phyloP scores from a whole-genome alignment of 1,140 invertebrate species.

The Eufriesea mexicana region DNA sequence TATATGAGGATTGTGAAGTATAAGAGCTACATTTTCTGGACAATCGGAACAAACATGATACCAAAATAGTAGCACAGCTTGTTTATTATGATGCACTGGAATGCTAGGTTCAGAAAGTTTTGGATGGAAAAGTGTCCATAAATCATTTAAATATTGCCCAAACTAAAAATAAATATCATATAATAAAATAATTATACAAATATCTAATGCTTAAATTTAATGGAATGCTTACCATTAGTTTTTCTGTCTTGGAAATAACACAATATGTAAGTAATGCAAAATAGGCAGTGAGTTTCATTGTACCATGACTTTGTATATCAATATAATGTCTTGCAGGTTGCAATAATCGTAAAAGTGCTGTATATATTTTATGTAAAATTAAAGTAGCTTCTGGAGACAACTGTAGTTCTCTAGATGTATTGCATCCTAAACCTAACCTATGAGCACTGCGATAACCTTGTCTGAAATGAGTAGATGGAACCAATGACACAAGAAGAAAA shows the following conservation, averaged over 20 bases:
- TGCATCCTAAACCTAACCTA: constrained; percentile 78
- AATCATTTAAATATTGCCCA: constrained; percentile 93
- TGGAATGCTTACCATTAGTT: constrained; percentile 90
- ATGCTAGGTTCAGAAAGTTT: constrained; percentile 97
- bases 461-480: constrained; percentile 93
- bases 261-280: constrained; percentile 95
- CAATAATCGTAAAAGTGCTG: constrained; percentile 89
- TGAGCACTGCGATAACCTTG: constrained; percentile 90
- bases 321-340: constrained; percentile 92
- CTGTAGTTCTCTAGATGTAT: constrained; percentile 80
- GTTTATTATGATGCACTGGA: constrained; percentile 97
- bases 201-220: neutral
- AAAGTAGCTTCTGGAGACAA: constrained; percentile 88
- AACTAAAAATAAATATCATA: constrained; percentile 84
- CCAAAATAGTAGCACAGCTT: constrained; percentile 95
- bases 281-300: constrained; percentile 95
- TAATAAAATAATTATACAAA: neutral
- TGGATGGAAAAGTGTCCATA: constrained; percentile 97
- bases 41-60: constrained; percentile 95
- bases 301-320: constrained; percentile 92
- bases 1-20: constrained; percentile 91
- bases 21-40: constrained; percentile 94
- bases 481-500: constrained; percentile 92
- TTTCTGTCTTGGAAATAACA: constrained; percentile 93
- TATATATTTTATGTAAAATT: constrained; percentile 93